Evolutionary conservation across 1,140 invertebrate species (phyloP), one percentile per base, ranked within the genome.

Genomic region (Aculops lycopersici): DNA sequence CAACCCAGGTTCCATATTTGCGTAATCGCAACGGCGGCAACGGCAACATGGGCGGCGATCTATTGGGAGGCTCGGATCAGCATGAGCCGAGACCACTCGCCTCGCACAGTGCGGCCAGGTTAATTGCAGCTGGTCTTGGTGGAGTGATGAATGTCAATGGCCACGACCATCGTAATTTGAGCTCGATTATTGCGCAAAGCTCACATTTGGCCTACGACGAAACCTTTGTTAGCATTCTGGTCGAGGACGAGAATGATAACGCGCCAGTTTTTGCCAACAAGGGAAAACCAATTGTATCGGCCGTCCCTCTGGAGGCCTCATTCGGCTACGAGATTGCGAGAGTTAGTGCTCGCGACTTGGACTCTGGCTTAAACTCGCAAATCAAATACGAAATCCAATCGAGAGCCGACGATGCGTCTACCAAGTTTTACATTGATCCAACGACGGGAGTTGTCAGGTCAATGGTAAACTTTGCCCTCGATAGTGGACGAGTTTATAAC

Each of bases 201-300:
- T n/a, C n/a, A n/a, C 50, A 50, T 38, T 35, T 51, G n/a, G 48
- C 53, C 5, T 53, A 59, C 20, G 68, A 69, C 49, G 67, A 70
- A 55, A 63, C 71, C 0, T 68, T 70, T 51, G 60, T 74, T 1
- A 60, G 76, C 1, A 63, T 79, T 3, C 64, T 66, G 48, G 66
- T 80, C 35, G 65, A 66, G 21, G 75, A 80, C 55, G 65, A 72
- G 3, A 80, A 80, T 50, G 74, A 80, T 50, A 78, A 79, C 52
- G 55, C 68, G 2, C 75, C 75, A 0, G 64, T 64, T 46, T 80
- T 80, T 53, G 67, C 65, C 17, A 42, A 48, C 16, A 43, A 47
- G 37, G 72, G 71, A 12, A 57, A 68, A 39, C 73, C 74, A 0
- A 65, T 77, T 35, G 64, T 78, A 0, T 71, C 74, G 0, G 74